Evolutionary conservation across 2,888 invertebrate species (phyloP).

Genomic region (Aquatica leii): DNA sequence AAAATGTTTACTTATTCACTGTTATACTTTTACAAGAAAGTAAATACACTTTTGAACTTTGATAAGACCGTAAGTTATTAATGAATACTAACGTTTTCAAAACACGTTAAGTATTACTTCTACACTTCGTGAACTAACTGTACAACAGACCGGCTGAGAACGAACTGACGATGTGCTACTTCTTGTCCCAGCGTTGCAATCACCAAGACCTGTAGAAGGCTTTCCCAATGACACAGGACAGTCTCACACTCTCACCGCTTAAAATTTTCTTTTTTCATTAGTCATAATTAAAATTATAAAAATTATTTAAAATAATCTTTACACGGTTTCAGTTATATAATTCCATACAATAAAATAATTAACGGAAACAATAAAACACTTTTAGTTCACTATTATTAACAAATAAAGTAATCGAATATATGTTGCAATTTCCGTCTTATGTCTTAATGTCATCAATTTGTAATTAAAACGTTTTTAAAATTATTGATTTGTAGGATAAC

Average conservation of each 20-base stretch:
- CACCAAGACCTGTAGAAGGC: conserved; percentile 45
- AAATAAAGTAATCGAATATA: too few species aligned
- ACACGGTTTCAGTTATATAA: neutral
- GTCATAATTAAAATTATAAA: conserved; percentile 11
- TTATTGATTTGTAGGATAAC: too few species aligned
- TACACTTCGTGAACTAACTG: conserved; percentile 46
- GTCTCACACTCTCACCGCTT: conserved; percentile 49
- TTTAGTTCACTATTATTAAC: too few species aligned
- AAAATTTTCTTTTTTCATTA: conserved; percentile 26
- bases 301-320: neutral
- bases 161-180: conserved; percentile 48
- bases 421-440: too few species aligned
- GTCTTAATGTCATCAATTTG: too few species aligned
- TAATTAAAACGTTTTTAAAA: too few species aligned
- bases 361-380: too few species aligned
- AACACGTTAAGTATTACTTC: conserved; percentile 35
- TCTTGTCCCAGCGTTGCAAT: conserved; percentile 52
- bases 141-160: conserved; percentile 45
- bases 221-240: conserved; percentile 53
- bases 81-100: conserved; percentile 16
- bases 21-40: conserved; percentile 8
- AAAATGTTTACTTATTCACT: conserved; percentile 3
- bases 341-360: too few species aligned
- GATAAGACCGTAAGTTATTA: conserved; percentile 12
- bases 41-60: conserved; percentile 15